phyloP scores from a whole-genome alignment of 2,797 vertebrate species.

The Melanotaenia parkinsoni region DNA sequence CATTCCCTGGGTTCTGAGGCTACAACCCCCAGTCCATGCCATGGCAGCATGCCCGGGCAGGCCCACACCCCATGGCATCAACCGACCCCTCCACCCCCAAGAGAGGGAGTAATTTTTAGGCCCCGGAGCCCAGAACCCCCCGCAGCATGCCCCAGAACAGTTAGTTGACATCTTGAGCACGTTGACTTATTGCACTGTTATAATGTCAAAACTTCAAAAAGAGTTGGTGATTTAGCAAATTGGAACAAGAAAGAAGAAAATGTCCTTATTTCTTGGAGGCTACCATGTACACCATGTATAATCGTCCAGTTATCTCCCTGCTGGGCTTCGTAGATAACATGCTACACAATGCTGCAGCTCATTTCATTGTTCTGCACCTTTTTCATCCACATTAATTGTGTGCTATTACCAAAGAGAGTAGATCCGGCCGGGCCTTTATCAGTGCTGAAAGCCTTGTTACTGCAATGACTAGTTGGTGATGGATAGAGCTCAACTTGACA shows the following conservation, averaged over 20 bases:
- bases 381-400: constrained; percentile 49
- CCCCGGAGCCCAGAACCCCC: too few species aligned
- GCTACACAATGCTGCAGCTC: constrained; percentile 9
- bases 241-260: background rate
- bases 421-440: constrained; percentile 38
- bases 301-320: constrained; percentile 4
- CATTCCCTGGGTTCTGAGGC: too few species aligned
- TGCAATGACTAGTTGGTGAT: constrained; percentile 61
- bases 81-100: too few species aligned
- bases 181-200: background rate
- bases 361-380: constrained; percentile 23
- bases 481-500: constrained; percentile 52
- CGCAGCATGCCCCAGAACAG: too few species aligned
- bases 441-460: constrained; percentile 53
- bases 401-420: constrained; percentile 48
- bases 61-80: too few species aligned
- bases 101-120: too few species aligned
- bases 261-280: background rate
- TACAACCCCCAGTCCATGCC: too few species aligned
- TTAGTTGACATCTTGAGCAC: background rate
- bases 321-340: constrained; percentile 34
- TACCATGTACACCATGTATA: background rate
- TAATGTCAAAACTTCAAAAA: background rate
- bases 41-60: too few species aligned
- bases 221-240: background rate